A percentile compares a stretch with the other conserved stretches of the same genome.
Conservation (phyloP, 2,113 vertebrate genomes). For the Dicaeum eximium region DNA sequence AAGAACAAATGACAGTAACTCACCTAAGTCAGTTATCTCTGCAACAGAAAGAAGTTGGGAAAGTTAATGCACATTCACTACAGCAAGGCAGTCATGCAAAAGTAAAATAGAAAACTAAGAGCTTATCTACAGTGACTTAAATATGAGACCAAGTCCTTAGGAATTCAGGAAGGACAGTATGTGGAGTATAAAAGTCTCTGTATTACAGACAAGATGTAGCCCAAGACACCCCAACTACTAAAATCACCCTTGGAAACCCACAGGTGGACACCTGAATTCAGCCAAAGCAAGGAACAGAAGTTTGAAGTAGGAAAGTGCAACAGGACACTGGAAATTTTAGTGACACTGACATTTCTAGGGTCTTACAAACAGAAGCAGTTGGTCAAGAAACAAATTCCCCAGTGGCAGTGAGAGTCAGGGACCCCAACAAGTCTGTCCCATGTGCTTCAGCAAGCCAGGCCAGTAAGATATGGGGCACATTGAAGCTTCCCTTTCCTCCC, state of each 20-base stretch:
- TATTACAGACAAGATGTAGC: neutral
- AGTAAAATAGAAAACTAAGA: neutral
- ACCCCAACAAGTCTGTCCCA: neutral
- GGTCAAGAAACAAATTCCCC: neutral
- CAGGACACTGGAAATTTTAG: neutral
- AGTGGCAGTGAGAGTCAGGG: neutral
- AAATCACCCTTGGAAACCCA: neutral
- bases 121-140: neutral
- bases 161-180: neutral
- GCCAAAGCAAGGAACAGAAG: neutral
- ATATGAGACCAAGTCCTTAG: neutral
- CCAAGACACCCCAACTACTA: neutral
- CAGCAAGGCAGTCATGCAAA: constrained; percentile 8
- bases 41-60: constrained; percentile 75
- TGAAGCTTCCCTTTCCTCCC: neutral
- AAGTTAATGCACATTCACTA: constrained; percentile 39
- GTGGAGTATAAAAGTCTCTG: neutral
- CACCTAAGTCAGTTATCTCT: constrained; percentile 83
- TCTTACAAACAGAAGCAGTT: neutral
- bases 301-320: neutral
- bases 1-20: constrained; percentile 62
- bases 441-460: neutral
- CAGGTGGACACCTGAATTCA: neutral
- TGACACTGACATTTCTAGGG: neutral
- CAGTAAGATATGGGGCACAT: rapidly evolving